phyloP scores from a whole-genome alignment of 2,888 invertebrate species.

The Drosophila nigricruria region DNA sequence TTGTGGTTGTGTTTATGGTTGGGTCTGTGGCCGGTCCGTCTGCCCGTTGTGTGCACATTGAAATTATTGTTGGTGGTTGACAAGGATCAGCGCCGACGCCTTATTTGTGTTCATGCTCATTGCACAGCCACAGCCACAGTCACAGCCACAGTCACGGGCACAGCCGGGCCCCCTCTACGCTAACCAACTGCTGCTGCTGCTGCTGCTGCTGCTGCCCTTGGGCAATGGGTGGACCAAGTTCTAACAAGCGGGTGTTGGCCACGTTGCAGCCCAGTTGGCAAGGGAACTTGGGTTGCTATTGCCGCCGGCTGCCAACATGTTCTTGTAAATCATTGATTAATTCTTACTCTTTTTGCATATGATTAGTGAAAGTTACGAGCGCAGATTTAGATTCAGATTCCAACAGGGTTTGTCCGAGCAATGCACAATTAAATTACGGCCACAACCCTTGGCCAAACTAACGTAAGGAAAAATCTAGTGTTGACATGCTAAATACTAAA shows the following conservation, averaged over 20 bases:
- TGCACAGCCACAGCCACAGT: constrained; percentile 52
- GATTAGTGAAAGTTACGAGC: constrained; percentile 66
- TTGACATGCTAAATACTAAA: not conserved
- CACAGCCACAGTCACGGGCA: constrained; percentile 21
- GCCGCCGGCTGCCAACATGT: constrained; percentile 68
- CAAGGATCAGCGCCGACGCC: constrained; percentile 83
- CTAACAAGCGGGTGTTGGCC: constrained; percentile 77
- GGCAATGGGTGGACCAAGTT: constrained; percentile 63
- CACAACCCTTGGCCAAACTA: constrained; percentile 24
- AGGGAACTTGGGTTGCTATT: constrained; percentile 21
- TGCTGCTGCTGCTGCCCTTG: constrained; percentile 49
- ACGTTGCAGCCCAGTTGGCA: constrained; percentile 48
- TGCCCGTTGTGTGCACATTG: constrained; percentile 57
- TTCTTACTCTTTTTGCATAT: constrained; percentile 80
- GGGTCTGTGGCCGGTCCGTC: constrained; percentile 24
- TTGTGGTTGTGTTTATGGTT: constrained; percentile 14
- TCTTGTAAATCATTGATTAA: constrained; percentile 84
- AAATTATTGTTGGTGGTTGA: constrained; percentile 80
- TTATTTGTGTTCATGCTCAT: constrained; percentile 77
- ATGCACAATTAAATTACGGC: constrained; percentile 41
- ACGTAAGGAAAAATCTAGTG: not conserved
- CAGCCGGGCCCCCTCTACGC: constrained; percentile 29
- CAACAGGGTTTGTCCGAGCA: constrained; percentile 8
- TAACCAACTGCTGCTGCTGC: constrained; percentile 28
- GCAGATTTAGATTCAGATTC: constrained; percentile 10